Evolutionary conservation across 2,113 vertebrate species (phyloP), one percentile per base, ranked within the genome.

Genomic region (Pitta sordida): DNA sequence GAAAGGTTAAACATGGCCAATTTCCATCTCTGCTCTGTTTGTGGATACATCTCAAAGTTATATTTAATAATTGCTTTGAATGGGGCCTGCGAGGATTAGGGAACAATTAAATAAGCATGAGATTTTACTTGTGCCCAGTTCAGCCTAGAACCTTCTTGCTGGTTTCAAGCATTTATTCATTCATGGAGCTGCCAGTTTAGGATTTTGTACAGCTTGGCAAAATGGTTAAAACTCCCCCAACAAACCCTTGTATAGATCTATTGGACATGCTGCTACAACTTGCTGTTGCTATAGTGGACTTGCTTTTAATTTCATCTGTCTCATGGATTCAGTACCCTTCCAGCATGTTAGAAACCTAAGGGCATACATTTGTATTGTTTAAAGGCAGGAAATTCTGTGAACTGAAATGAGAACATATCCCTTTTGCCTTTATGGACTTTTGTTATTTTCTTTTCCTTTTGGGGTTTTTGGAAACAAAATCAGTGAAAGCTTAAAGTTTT

Each of bases 391-490:
- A 87, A 90, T 91, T 88, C 95, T 91, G 26, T 70, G 96, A 96
- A 86, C 80, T 82, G 83, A 95, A 96, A 95, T 96, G 92, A 94
- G 87, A 96, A 92, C 85, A 89, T 90, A 91, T 82, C 74, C 92
- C 69, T 74, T 96, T 96, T 92, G 94, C 83, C 88, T 94, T 90
- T 82, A 91, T 9, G 32, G 67, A 94, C 70, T 89, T 86, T 76
- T 95, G 95, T 86, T 95, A 84, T 97, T 97, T 88, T 95, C 86
- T 87, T 77, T 95, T 93, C 91, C 94, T 96, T 98, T 91, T 93
- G 95, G 96, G 87, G 86, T 46, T 94, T 89, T 73, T 84, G 64
- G 83, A 94, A 96, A 97, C 91, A 92, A 94, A 96, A 86, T 63
- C 69, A 95, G 88, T 48, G 55, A 91, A 95, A 95, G 65, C 87